Conservation (phyloP, 2,113 vertebrate genomes). For the Grammomys dolichurus region DNA sequence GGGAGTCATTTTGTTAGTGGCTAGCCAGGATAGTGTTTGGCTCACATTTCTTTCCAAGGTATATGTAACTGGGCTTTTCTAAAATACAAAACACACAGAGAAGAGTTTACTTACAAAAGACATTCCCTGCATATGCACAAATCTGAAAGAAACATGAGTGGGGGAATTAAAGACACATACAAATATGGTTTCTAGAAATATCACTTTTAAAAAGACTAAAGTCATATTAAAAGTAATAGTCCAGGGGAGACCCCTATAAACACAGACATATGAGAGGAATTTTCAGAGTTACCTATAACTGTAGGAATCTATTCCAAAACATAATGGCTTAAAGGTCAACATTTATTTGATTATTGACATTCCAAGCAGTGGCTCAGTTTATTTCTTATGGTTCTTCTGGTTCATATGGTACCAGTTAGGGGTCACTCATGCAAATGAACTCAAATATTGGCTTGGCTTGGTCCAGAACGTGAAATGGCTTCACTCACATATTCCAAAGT, state of each 20-base stretch:
- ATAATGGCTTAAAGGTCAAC: constrained; percentile 36
- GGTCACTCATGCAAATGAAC: not conserved
- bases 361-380: not conserved
- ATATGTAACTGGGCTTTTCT: not conserved
- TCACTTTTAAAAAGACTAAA: not conserved
- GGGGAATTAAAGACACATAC: not conserved
- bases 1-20: not conserved
- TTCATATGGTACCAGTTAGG: not conserved
- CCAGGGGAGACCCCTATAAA: not conserved
- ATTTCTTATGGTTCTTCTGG: not conserved
- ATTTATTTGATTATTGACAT: constrained; percentile 7
- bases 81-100: not conserved
- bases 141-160: constrained; percentile 4
- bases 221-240: not conserved
- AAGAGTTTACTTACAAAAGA: not conserved
- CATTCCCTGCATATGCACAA: not conserved
- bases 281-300: not conserved
- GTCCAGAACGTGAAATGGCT: not conserved
- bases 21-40: not conserved
- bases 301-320: not conserved
- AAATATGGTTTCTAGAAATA: not conserved
- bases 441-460: not conserved
- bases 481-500: not conserved
- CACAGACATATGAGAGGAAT: not conserved
- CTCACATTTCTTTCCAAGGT: not conserved